Evolutionary conservation across 2,113 vertebrate genomes (phyloP).

Genomic region (Protobothrops flavoviridis): DNA sequence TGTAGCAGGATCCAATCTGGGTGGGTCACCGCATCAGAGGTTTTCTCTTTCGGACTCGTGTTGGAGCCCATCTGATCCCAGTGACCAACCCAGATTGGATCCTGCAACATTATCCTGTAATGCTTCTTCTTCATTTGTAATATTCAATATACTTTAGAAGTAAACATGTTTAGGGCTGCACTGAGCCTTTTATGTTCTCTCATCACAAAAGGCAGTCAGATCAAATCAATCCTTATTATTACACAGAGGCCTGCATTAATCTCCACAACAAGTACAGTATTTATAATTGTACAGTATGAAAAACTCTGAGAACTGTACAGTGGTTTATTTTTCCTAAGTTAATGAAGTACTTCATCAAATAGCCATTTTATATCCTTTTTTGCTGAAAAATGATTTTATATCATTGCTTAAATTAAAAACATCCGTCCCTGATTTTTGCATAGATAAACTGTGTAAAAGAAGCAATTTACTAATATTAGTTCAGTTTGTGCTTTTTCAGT

Average conservation of each 20-base stretch:
- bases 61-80: background rate
- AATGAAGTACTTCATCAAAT: constrained; percentile 48
- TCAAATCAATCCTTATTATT: background rate
- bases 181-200: background rate
- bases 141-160: background rate
- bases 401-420: constrained; percentile 43
- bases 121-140: background rate
- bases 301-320: background rate
- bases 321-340: constrained; percentile 4
- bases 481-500: constrained; percentile 41
- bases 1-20: background rate
- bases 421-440: constrained; percentile 16
- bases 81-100: background rate
- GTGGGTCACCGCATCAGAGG: background rate
- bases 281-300: background rate
- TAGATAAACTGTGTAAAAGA: background rate
- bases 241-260: background rate
- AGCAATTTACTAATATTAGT: constrained; percentile 24
- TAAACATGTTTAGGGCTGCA: background rate
- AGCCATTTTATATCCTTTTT: constrained; percentile 27
- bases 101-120: background rate
- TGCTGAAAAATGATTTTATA: constrained; percentile 45
- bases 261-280: background rate
- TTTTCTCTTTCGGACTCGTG: background rate
- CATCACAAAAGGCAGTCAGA: background rate